phyloP scores from a whole-genome alignment of 1,140 invertebrate species.

The Drosophila aff. region DNA sequence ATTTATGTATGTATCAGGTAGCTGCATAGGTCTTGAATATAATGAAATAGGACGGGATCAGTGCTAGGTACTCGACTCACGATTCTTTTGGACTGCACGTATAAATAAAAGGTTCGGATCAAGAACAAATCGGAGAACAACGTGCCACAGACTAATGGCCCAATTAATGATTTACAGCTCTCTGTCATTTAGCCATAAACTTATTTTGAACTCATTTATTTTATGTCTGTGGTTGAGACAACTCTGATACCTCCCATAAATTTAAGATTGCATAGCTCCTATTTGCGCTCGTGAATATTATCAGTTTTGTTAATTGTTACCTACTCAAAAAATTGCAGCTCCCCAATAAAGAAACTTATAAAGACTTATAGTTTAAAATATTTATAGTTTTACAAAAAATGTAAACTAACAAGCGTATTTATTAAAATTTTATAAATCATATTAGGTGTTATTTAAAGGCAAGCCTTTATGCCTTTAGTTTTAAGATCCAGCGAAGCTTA shows the following conservation, averaged over 20 bases:
- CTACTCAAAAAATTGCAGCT: too few species aligned
- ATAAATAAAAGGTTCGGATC: constrained; percentile 13
- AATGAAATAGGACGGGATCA: constrained; percentile 8
- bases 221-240: constrained; percentile 6
- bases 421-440: neutral
- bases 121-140: constrained; percentile 1
- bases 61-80: neutral
- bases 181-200: constrained; percentile 22
- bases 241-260: neutral
- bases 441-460: too few species aligned
- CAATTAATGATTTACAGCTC: constrained; percentile 39
- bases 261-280: neutral
- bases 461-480: too few species aligned
- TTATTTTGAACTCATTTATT: constrained; percentile 26
- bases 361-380: neutral
- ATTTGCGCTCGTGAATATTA: neutral
- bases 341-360: too few species aligned
- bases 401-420: neutral
- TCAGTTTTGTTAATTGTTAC: neutral
- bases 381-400: neutral
- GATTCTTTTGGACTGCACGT: neutral
- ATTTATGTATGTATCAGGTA: constrained; percentile 5
- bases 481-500: neutral
- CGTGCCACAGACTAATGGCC: neutral
- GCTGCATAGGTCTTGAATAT: constrained; percentile 14